Evolutionary conservation across 2,888 invertebrate species (phyloP), one percentile per base, ranked within the genome.

Genomic region (Tiphia femorata): DNA sequence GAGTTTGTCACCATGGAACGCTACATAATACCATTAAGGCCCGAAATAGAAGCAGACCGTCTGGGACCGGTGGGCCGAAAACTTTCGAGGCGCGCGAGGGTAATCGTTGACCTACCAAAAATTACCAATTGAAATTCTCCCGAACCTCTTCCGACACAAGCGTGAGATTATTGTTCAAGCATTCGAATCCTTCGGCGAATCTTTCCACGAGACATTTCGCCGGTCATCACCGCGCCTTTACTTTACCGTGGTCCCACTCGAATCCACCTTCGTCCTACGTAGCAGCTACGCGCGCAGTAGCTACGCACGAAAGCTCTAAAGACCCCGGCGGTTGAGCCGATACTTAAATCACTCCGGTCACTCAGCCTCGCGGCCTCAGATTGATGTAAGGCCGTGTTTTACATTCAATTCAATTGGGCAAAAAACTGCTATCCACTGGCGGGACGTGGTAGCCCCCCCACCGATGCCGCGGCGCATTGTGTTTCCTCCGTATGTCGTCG

Each of bases 351-450:
- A 80, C 76, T 76, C 71, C 58, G 78, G 78, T 81, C 81, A 81
- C 79, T 81, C 80, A 80, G 81, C 68, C 76, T 77, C 76, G 78
- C 78, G 78, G 79, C 74, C n/a, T 78, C 76, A 77, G 81, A 82
- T 82, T 82, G 82, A 82, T 82, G 81, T 81, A 81, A 81, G 76
- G 78, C 81, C 81, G 77, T 82, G 82, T 82, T 82, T 82, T 82
- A 82, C 82, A 82, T 82, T 82, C 82, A 82, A 82, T 82, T 82
- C 82, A 82, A 82, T 82, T 82, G 82, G 81, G 77, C 79, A 82
- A 81, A 82, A 81, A 81, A 80, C 77, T 78, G 71, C 71, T 72
- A 69, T 74, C 65, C 68, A 62, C 54, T 65, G 67, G 60, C 64
- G 60, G 62, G 65, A 60, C n/a, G n/a, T n/a, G n/a, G n/a, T n/a